Evolutionary conservation across 2,888 invertebrate genomes (phyloP).

Genomic region (Diadegma fenestrale): DNA sequence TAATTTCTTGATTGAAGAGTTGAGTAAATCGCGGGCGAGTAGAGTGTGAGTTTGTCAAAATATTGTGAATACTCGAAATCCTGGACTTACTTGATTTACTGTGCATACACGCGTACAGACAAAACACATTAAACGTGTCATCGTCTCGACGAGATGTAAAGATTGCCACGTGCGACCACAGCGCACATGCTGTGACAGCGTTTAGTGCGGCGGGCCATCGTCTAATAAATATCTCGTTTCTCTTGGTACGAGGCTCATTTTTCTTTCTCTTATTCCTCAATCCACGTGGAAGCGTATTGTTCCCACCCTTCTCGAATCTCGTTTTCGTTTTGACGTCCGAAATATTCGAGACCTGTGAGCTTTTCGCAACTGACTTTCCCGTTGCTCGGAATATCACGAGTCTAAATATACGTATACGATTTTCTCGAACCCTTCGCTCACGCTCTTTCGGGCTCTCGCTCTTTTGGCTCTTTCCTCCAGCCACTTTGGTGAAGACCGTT

Average conservation of each 20-base stretch:
- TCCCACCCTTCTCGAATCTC: slow-evolving; percentile 48
- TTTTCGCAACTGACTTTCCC: slow-evolving; percentile 26
- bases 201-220: slow-evolving; percentile 69
- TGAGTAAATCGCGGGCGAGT: neutral
- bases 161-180: slow-evolving; percentile 77
- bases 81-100: neutral
- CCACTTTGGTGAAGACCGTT: slow-evolving; percentile 59
- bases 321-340: slow-evolving; percentile 21
- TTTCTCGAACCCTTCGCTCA: neutral
- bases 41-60: slow-evolving; percentile 47
- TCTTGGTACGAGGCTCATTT: slow-evolving; percentile 9
- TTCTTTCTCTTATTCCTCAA: slow-evolving; percentile 18
- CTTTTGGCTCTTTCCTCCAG: slow-evolving; percentile 28
- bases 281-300: slow-evolving; percentile 41
- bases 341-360: slow-evolving; percentile 30
- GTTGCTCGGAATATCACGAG: slow-evolving; percentile 8
- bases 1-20: neutral
- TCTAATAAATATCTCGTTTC: slow-evolving; percentile 11
- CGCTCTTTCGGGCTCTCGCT: slow-evolving; percentile 1
- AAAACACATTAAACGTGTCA: slow-evolving; percentile 37
- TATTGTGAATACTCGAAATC: slow-evolving; percentile 33
- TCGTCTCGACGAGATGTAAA: slow-evolving; percentile 65
- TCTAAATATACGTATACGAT: slow-evolving; percentile 16
- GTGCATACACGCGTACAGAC: neutral
- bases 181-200: slow-evolving; percentile 77